Conservation (phyloP, 2,797 vertebrate species). For the Myotis daubentonii region DNA sequence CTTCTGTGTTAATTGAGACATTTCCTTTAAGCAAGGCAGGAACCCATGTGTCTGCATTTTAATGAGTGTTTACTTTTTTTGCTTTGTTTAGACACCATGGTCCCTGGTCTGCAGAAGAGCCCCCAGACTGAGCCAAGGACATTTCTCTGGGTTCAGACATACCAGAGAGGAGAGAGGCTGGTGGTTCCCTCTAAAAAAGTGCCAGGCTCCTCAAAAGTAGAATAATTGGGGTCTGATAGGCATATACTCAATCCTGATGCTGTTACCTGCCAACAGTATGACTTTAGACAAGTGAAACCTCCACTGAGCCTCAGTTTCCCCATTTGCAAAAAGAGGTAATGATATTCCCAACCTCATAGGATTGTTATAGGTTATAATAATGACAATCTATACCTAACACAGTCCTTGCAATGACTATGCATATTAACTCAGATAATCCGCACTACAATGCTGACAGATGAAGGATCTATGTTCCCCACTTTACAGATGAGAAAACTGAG, state of each 20-base stretch:
- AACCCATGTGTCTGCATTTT: neutral
- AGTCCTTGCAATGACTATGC: neutral
- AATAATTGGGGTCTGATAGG: neutral
- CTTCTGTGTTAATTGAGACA: slow-evolving; percentile 72
- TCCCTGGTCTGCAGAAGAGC: neutral
- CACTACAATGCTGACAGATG: neutral
- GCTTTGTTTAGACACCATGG: neutral
- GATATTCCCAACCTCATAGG: neutral
- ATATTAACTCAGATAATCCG: neutral
- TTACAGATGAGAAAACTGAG: neutral
- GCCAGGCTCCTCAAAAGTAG: neutral
- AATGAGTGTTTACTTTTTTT: slow-evolving; percentile 34
- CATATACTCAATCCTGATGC: neutral
- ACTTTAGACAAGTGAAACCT: neutral
- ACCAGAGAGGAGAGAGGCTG: neutral
- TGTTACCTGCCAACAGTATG: neutral
- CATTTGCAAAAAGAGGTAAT: neutral
- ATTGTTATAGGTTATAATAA: neutral
- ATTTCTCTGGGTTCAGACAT: neutral
- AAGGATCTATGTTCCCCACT: neutral
- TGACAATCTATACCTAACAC: neutral
- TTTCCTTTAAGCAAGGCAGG: slow-evolving; percentile 59
- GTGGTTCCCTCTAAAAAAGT: neutral
- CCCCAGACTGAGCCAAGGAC: neutral
- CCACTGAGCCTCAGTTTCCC: neutral